Percentiles rank a stretch among this genome's conserved stretches.
Conservation (phyloP, 2,797 vertebrate genomes). For the Xenops minutus region DNA sequence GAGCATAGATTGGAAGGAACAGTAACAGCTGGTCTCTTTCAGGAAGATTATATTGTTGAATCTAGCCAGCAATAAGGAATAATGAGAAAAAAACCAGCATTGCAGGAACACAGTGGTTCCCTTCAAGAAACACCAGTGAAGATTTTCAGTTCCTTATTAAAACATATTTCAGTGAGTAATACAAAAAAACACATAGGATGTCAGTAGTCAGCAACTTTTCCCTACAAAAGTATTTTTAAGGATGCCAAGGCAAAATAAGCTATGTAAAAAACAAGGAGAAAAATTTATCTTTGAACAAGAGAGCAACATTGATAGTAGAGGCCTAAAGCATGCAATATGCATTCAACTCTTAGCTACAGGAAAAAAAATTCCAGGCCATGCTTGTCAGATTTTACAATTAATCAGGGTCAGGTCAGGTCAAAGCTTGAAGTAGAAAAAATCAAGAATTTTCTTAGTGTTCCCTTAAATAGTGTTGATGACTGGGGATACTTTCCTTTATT, state of each 20-base stretch:
- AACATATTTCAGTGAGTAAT: background rate
- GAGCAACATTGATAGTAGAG: background rate
- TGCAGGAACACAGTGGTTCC: background rate
- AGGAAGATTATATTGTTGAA: background rate
- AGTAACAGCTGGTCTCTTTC: background rate
- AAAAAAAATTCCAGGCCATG: background rate
- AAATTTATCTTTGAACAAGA: background rate
- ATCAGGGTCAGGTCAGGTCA: constrained; percentile 41
- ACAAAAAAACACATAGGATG: background rate
- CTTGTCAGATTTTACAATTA: constrained; percentile 16
- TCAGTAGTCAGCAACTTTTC: background rate
- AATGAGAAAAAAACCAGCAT: background rate
- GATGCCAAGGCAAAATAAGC: background rate
- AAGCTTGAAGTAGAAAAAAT: background rate
- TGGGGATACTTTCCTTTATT: background rate
- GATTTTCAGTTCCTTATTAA: background rate
- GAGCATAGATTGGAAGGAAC: background rate
- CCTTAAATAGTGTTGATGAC: background rate
- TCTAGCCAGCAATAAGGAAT: background rate
- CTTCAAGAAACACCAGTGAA: background rate
- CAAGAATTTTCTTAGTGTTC: background rate
- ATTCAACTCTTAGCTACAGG: background rate
- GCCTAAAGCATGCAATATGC: background rate
- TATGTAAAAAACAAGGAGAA: background rate
- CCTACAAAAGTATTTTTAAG: background rate